Conservation (phyloP, 2,888 invertebrate genomes). For the Drosophila prostipennis region DNA sequence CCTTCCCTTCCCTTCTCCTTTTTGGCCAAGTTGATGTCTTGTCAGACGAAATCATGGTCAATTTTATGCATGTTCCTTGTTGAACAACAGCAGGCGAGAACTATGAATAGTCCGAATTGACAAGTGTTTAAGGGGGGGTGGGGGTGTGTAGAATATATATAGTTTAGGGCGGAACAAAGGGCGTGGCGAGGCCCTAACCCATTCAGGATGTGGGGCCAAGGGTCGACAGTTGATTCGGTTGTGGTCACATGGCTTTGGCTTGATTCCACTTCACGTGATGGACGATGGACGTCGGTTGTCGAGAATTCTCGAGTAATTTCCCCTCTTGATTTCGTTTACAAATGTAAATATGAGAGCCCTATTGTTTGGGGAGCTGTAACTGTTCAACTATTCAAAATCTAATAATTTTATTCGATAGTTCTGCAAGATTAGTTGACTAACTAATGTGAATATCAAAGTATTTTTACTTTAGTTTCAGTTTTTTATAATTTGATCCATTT, state of each 20-base stretch:
- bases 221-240: conserved; percentile 9
- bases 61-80: conserved; percentile 63
- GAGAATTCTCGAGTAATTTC: conserved; percentile 13
- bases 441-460: not conserved
- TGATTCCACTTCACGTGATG: conserved; percentile 5
- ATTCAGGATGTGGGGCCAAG: conserved; percentile 12
- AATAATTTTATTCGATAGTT: conserved; percentile 16
- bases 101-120: conserved; percentile 56
- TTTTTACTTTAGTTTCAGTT: too few species aligned
- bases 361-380: not conserved
- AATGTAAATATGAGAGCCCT: conserved; percentile 23
- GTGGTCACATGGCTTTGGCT: conserved; percentile 11
- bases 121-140: conserved; percentile 50
- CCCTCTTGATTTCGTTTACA: conserved; percentile 38
- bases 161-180: too few species aligned
- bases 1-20: not conserved
- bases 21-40: conserved; percentile 24
- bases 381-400: conserved; percentile 19
- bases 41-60: conserved; percentile 56
- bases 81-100: conserved; percentile 48
- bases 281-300: conserved; percentile 11
- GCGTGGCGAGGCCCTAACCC: not conserved
- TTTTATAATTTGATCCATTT: too few species aligned
- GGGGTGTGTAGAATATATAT: not conserved
- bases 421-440: not conserved